A percentile compares a stretch with the other conserved stretches of the same genome.
These are phyloP conservation scores for Lagenorhynchus albirostris DNA, from an alignment of 2,113 vertebrate genomes.

Conservation along the genomic window DNA sequence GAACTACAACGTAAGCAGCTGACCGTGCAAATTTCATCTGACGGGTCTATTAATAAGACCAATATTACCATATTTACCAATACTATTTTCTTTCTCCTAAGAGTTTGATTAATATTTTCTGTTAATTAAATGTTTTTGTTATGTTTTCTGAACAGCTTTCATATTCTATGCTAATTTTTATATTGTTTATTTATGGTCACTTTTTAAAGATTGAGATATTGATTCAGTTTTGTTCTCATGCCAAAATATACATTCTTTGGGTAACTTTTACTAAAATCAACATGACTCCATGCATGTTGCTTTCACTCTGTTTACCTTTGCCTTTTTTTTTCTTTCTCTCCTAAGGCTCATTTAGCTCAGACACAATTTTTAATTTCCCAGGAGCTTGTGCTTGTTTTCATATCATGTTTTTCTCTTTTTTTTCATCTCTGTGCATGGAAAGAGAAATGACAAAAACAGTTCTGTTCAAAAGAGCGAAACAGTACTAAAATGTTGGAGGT, in stretches of 20 bases:
- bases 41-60: conserved; percentile 37
- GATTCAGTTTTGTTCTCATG: conserved; percentile 63
- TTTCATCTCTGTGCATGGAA: not conserved
- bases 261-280: conserved; percentile 72
- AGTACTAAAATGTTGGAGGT: not conserved
- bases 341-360: not conserved
- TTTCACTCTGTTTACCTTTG: conserved; percentile 21
- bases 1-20: not conserved
- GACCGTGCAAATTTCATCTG: not conserved
- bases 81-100: conserved; percentile 59
- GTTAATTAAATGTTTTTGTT: conserved; percentile 67
- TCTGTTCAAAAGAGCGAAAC: not conserved
- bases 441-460: not conserved
- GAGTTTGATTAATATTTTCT: conserved; percentile 66
- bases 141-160: conserved; percentile 54
- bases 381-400: not conserved
- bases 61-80: conserved; percentile 51
- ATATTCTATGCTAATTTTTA: conserved; percentile 70
- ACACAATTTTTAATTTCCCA: not conserved
- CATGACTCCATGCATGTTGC: conserved; percentile 55
- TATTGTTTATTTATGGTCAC: conserved; percentile 69
- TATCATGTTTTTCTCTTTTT: not conserved
- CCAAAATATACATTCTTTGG: conserved; percentile 53
- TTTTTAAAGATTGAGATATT: conserved; percentile 71
- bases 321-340: not conserved